Base-by-base conservation (phyloP, 2,113 vertebrate species). In the Neofelis nebulosa region DNA sequence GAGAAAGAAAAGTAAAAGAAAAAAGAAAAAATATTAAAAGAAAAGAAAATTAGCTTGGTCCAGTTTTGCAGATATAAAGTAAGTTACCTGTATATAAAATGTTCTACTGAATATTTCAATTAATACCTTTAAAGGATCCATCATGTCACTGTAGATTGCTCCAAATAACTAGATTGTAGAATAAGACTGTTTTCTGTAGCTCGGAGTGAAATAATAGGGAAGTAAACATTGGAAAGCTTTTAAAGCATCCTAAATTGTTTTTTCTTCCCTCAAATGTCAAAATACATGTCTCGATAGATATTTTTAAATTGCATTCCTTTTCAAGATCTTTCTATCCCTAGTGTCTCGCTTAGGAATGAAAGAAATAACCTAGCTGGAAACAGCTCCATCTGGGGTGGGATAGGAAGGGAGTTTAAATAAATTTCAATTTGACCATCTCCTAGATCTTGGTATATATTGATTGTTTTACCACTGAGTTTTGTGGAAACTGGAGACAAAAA, bases 201-300 rank as follows among this genome's bases (percentile, higher is more conserved):
- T 65, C 48, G 55, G 86, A 92, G 80, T 96, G 69, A 97, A 95
- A 95, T 92, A 92, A 94, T 95, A 92, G 36, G 55, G 94, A 95
- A 92, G 96, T 93, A 97, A 97, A 95, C 83, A 97, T 13, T 96
- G 91, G 19, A 96, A 89, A 96, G 78, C 91, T 97, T 96, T 98
- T 93, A 97, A 93, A 97, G 74, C 74, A 96, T 71, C 79, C 57
- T 80, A 96, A 97, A 97, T 94, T 97, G 89, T 98, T 93, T 96
- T 92, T 95, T 71, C 79, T 95, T 73, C 83, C 45, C 95, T 95
- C 86, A 96, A 97, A 97, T 98, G 97, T 98, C 95, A 98, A 92
- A 98, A 97, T 92, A 88, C 27, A 83, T 97, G 79, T 96, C 96
- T 97, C 82, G 63, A 81, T 33, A 97, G 93, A 92, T 96, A 98